Evolutionary conservation across 2,797 vertebrate genomes (phyloP), one percentile per base, ranked within the genome.

Genomic region (Acanthurus leucopareius): DNA sequence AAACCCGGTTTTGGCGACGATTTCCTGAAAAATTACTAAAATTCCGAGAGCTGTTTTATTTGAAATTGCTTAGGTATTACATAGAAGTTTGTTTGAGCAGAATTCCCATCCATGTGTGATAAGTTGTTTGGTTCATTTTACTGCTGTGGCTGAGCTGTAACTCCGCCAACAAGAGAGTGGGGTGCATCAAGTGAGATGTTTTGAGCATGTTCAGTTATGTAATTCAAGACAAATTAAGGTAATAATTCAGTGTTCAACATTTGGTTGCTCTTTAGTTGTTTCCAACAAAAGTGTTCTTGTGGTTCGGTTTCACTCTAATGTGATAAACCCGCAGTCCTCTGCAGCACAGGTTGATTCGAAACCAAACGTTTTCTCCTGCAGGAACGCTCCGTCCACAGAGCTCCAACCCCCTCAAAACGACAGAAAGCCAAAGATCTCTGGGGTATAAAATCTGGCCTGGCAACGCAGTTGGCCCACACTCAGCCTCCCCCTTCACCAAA

Each of bases 361-460:
- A 86, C 78, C 83, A 70, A 84, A 69, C 53, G 47, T 80, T 85
- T 74, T 86, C 73, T 71, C 19, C 22, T 48, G 67, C 47, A 71
- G 47, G 58, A 85, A 63, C 45, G 22, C 70, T 66, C 71, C 5
- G 0, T 84, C 77, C 74, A 67, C 63, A 65, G 71, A 84, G 56
- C 72, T 71, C 51, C 9, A 48, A 62, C 53, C 65, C 75, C 69
- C 44, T 3, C 20, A 75, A 86, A 32, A 49, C 5, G 83, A 73
- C 85, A 69, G 56, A 62, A 25, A 49, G 70, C 86, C 88, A 90
- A 84, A 73, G 44, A 82, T 86, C 85, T 92, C 77, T 70, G 68
- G 86, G 83, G 84, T 83, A 79, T 86, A 83, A 85, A 86, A 90
- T 91, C 65, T 81, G 82, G 83, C 86, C 90, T 79, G 76, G 72